Evolutionary conservation across 2,113 vertebrate species (phyloP).

Genomic region (Cyprinus carpio): DNA sequence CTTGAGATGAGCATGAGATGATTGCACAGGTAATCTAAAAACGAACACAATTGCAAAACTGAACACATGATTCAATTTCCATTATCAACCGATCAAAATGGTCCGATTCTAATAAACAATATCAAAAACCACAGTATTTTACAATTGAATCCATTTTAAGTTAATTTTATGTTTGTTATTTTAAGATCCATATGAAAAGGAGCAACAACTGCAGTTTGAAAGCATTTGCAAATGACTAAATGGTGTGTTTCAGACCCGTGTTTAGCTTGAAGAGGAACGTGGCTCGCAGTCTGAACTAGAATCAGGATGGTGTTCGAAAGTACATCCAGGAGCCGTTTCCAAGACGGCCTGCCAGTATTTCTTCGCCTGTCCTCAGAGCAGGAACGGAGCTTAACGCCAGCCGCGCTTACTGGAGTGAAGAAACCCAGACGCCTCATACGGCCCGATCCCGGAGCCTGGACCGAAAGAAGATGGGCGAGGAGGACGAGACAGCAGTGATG

Average conservation of each 20-base stretch:
- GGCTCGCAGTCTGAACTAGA: conserved; percentile 95
- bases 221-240: neutral
- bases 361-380: conserved; percentile 92
- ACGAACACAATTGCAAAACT: too few relatives aligned
- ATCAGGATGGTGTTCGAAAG: conserved; percentile 98
- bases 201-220: neutral
- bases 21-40: too few relatives aligned
- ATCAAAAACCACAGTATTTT: neutral
- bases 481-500: conserved; percentile 3
- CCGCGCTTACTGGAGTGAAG: conserved; percentile 60
- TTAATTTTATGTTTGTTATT: too few relatives aligned
- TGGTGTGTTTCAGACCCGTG: conserved; percentile 82
- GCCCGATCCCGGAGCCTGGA: neutral
- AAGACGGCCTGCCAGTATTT: conserved; percentile 95
- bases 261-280: conserved; percentile 97
- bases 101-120: too few relatives aligned
- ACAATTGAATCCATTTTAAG: neutral
- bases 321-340: conserved; percentile 97
- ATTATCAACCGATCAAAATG: too few relatives aligned
- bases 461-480: conserved; percentile 14
- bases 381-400: conserved; percentile 57
- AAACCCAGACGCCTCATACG: conserved; percentile 4
- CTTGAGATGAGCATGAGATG: too few relatives aligned
- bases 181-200: neutral
- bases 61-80: too few relatives aligned